Evolutionary conservation across 2,888 invertebrate genomes (phyloP), one percentile per base, ranked within the genome.

Genomic region (Drosophila eohydei): DNA sequence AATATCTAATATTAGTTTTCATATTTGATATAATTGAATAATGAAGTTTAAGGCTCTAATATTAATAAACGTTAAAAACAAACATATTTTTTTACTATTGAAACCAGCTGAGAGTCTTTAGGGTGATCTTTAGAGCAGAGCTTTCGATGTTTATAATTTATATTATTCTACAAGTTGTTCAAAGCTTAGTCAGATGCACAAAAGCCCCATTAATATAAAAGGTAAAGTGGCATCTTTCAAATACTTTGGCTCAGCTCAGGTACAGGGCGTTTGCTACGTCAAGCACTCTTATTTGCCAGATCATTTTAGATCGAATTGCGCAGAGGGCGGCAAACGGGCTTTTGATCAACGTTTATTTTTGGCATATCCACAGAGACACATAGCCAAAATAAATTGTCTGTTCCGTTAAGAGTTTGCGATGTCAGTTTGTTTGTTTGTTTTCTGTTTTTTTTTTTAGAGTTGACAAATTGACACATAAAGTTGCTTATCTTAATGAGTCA

Each of bases 401-500:
- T 73, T 66, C 55, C 61, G 63, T 51, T 76, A 40, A 70, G 63
- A 67, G 59, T 63, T 59, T 54, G 52, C 12, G n/a, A 16, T 46
- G 34, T 41, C 12, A 16, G 26, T 58, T 32, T 69, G 6, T 55
- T 14, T 55, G 30, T 26, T 43, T 55, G 16, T 38, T 9, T 36
- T 9, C 59, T 44, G 21, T 57, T 55, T 40, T 21, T 28, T 12
- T 52, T 46, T 43, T 57, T 55, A 52, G 74, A 80, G 84, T 87
- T 84, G 85, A 82, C 84, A 87, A 83, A 87, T 72, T 81, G 83
- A 84, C 82, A 80, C 67, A 74, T 75, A 56, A 66, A 87, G 78
- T 82, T 84, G 84, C 80, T 84, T 83, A 84, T 87, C 87, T 78
- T 55, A 74, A 87, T 87, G 85, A 84, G 65, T 80, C 83, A 84